Percentiles rank a stretch among this genome's conserved stretches.
Evolutionary conservation across 2,113 vertebrate species (phyloP).

Genomic region (Heterotis niloticus): DNA sequence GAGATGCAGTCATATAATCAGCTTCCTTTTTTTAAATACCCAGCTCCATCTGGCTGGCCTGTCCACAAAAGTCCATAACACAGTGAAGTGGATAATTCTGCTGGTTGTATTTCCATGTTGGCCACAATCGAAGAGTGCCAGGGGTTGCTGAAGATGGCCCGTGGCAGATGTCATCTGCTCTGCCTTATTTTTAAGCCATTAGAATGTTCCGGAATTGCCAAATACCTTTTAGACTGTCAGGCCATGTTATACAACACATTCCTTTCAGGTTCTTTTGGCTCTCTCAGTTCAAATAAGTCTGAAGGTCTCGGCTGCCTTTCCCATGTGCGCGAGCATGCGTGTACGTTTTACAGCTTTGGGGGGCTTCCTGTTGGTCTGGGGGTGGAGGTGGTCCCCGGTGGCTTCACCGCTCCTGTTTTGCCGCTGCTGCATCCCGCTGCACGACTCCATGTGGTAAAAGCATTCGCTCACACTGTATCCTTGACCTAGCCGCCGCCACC

Average conservation of each 20-base stretch:
- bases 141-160: conserved; percentile 39
- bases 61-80: background rate
- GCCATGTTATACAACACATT: conserved; percentile 59
- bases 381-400: background rate
- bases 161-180: conserved; percentile 58
- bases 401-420: conserved; percentile 4
- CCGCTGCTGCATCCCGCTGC: conserved; percentile 9
- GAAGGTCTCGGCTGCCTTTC: conserved; percentile 26
- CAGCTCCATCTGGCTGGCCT: background rate
- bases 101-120: background rate
- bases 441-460: conserved; percentile 45
- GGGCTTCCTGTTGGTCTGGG: conserved; percentile 14
- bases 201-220: conserved; percentile 59
- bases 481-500: conserved; percentile 32
- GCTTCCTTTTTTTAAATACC: background rate
- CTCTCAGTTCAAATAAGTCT: conserved; percentile 42
- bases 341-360: conserved; percentile 7
- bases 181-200: conserved; percentile 69
- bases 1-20: background rate
- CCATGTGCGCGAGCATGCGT: background rate
- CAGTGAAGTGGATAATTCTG: background rate
- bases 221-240: conserved; percentile 41
- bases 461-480: conserved; percentile 44
- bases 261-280: conserved; percentile 46
- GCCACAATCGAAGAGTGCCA: conserved; percentile 43